phyloP scores from a whole-genome alignment of 2,113 vertebrate genomes.

The Puma concolor region DNA sequence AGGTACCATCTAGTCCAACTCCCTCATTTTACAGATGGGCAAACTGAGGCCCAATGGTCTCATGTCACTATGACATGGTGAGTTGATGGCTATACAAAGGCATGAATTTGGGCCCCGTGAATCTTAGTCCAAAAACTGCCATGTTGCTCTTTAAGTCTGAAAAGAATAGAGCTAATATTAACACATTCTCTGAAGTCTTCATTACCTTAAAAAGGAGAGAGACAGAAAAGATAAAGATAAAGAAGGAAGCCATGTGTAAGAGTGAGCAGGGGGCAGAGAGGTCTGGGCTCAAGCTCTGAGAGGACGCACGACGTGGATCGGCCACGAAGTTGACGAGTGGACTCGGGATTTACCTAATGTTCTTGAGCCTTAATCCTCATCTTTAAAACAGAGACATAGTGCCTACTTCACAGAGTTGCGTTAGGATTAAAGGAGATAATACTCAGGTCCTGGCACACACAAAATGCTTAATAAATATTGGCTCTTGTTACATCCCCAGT shows the following conservation, averaged over 20 bases:
- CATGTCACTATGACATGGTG: background rate
- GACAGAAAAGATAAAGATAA: background rate
- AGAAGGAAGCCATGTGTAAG: background rate
- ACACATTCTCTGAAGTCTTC: background rate
- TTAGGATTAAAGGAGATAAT: slow-evolving; percentile 48
- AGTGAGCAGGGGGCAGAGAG: background rate
- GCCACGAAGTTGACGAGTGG: background rate
- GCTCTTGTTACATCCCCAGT: slow-evolving; percentile 36
- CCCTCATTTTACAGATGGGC: background rate
- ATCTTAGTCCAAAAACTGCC: background rate
- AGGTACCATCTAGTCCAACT: background rate
- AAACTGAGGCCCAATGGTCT: background rate
- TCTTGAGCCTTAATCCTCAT: background rate
- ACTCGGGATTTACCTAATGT: background rate
- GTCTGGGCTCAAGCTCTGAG: background rate
- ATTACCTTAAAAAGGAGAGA: background rate
- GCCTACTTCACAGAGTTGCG: background rate
- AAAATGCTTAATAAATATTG: slow-evolving; percentile 32
- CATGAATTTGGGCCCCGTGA: background rate
- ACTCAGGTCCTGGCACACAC: slow-evolving; percentile 27
- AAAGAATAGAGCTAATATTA: background rate
- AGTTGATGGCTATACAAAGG: background rate
- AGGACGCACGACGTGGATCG: background rate
- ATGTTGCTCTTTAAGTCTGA: background rate
- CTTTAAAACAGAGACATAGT: background rate